A percentile compares a stretch with the other conserved stretches of the same genome.
These are phyloP conservation scores for Coptotermes formosanus DNA, from an alignment of 1,140 invertebrate species.

Conservation along the genomic window DNA sequence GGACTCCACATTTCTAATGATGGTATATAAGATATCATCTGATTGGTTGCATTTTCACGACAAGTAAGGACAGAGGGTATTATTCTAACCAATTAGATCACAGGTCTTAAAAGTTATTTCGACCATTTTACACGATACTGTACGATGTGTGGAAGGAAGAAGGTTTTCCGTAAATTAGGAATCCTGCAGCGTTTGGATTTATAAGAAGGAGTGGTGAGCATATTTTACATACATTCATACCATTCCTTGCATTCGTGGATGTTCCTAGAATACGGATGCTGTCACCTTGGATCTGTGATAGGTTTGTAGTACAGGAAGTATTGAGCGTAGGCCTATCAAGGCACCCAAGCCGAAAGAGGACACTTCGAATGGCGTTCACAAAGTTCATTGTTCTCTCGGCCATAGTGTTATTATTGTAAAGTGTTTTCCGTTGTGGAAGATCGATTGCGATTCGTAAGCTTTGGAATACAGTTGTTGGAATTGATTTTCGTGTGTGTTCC, in stretches of 20 bases:
- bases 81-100: constrained; percentile 52
- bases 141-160: constrained; percentile 42
- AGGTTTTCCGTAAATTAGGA: constrained; percentile 44
- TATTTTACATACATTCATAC: constrained; percentile 17
- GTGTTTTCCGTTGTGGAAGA: constrained; percentile 9
- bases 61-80: constrained; percentile 45
- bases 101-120: constrained; percentile 42
- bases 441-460: neutral
- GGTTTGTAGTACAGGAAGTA: constrained; percentile 38
- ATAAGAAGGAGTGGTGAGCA: constrained; percentile 31
- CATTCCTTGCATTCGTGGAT: constrained; percentile 3
- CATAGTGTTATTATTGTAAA: constrained; percentile 31
- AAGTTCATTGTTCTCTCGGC: constrained; percentile 46
- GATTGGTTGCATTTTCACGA: constrained; percentile 58
- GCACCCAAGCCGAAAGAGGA: constrained; percentile 47
- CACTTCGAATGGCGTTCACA: constrained; percentile 46
- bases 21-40: constrained; percentile 59
- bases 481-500: neutral
- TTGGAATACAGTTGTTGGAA: neutral
- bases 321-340: constrained; percentile 40
- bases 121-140: constrained; percentile 43
- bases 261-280: constrained; percentile 22
- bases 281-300: constrained; percentile 21
- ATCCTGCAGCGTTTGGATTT: constrained; percentile 40
- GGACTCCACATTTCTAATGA: constrained; percentile 56